Base-by-base conservation (phyloP, 2,888 invertebrate species). In the Meliscaeva auricollis region DNA sequence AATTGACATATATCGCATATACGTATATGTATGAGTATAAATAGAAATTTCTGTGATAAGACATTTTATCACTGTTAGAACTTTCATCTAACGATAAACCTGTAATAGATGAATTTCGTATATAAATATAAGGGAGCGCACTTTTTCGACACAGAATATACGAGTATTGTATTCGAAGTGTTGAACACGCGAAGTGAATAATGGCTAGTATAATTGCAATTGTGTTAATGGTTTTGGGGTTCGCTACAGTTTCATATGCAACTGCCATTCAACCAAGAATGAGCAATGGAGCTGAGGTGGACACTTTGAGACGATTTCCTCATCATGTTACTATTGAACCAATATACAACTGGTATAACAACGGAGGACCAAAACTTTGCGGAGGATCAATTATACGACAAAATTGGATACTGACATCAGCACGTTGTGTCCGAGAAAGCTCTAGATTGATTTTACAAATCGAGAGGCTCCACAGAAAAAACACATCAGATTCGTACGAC, bases 361-460 rank as follows among this genome's bases (percentile, higher is more conserved):
- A n/a, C 2, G 20, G 0, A 2, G 13, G 1, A 8, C 3, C 15
- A 2, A 1, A 8, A 9, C 0, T 56, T 0, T 87, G 87, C 11
- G 78, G 83, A 35, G 87, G 87, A 56, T 78, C 87, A 5, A 77
- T 88, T n/a, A 17, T 88, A 3, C 62, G 30, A 4, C 35, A 80
- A 2, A 70, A 26, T 5, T 87, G 80, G 83, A 70, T 87, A 1
- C 6, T 87, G 3, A 87, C 87, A 8, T 83, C 87, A 0, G 44
- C 60, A 1, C 6, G 8, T 7, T 88, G 87, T 70, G 66, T 87
- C 3, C 17, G 15, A 1, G 1, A 9, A 1, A 50, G 76, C 6
- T 0, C 0, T 0, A 44, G 64, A 8, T 17, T 82, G n/a, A 13
- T 26, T 8, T 26, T 82, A n/a, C 68, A 73, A 6, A 46, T 87